Conservation (phyloP, 2,888 invertebrate genomes). For the Formica aserva region DNA sequence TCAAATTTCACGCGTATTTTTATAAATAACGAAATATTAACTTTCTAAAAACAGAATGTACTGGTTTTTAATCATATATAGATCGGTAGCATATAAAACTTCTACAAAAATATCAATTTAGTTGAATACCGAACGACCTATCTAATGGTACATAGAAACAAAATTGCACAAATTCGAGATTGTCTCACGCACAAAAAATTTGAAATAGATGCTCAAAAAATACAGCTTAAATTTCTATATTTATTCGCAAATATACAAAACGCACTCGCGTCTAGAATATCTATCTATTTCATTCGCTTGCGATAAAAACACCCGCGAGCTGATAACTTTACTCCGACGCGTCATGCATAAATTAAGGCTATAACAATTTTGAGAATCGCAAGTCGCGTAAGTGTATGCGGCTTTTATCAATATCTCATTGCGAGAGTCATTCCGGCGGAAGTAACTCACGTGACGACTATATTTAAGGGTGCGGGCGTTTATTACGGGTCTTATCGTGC, state of each 20-base stretch:
- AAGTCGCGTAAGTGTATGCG: conserved; percentile 22
- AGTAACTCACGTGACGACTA: conserved; percentile 52
- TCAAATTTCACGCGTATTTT: neutral
- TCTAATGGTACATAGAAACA: neutral
- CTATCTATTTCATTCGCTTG: conserved; percentile 44
- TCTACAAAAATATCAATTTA: neutral
- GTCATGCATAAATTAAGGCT: conserved; percentile 15
- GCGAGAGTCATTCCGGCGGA: conserved; percentile 9
- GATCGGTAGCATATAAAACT: conserved; percentile 27
- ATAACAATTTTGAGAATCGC: conserved; percentile 35
- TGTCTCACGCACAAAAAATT: neutral
- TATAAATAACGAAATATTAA: neutral
- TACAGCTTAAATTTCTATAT: neutral
- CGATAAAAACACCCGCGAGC: conserved; percentile 52
- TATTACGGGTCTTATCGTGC: conserved; percentile 24
- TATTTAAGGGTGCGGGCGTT: conserved; percentile 23
- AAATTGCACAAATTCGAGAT: conserved; percentile 6
- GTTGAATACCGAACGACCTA: neutral
- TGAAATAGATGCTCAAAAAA: neutral
- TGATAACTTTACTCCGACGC: conserved; percentile 4
- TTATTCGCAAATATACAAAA: conserved; percentile 41
- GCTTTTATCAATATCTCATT: conserved; percentile 28
- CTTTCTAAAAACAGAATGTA: neutral
- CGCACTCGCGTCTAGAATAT: conserved; percentile 16
- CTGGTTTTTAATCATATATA: neutral